Evolutionary conservation across 2,113 vertebrate species (phyloP), one percentile per base, ranked within the genome.

Genomic region (Parus major): DNA sequence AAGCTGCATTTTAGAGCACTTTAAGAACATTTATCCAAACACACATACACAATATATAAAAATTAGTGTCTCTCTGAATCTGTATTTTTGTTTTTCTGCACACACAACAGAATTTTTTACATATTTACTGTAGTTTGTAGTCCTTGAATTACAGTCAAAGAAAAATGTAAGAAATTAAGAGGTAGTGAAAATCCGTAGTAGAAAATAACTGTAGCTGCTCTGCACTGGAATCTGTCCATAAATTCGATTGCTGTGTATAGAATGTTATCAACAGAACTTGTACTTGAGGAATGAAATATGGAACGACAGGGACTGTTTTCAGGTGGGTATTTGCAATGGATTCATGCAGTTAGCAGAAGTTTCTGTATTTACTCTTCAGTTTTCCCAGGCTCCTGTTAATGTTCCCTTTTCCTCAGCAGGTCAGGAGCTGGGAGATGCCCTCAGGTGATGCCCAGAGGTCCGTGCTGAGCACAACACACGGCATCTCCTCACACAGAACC

Each of bases 381-480:
- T 87, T 82, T 50, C 52, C 29, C n/a, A 42, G 44, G 9, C 27
- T 46, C 11, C 47, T 25, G 7, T 57, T 31, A 15, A 49, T 44
- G 53, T 39, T 11, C 35, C 14, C 44, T 68, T 84, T 59, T 39
- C 25, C 60, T 17, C 33, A 47, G 41, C 25, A 90, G 47, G 6
- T 19, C 53, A 44, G 49, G 29, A 14, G 5, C 21, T 23, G 57
- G 44, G 8, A 44, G 24, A 7, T 6, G 1, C 15, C 35, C 39
- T 2, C 1, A 9, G 4, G 47, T 11, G 15, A 31, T 22, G 14
- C 21, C 10, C 10, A 57, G 47, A 36, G 47, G 33, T 7, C 22
- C 29, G 25, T 29, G 33, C 60, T 36, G 29, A 33, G 5, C 10
- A 82, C 33, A 41, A 39, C 1, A 10, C 17, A 2, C 0, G 35